These are phyloP conservation scores for Etheostoma nigrum DNA, from an alignment of 2,797 vertebrate species.

Conservation along the genomic window DNA sequence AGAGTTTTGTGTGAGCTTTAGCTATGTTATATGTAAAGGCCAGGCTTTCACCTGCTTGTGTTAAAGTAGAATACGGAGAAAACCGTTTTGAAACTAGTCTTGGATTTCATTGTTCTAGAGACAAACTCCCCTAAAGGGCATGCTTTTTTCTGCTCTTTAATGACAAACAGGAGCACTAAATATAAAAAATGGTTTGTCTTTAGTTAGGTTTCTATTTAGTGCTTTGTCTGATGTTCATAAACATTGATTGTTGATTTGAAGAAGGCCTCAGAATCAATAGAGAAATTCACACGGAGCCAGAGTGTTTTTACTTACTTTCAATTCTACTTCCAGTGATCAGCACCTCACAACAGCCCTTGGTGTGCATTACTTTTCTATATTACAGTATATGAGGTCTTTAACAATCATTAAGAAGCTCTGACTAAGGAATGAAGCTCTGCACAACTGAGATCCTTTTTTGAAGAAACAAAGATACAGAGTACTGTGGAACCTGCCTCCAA, in stretches of 20 bases:
- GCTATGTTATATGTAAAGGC: constrained; percentile 57
- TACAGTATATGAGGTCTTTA: too few relatives aligned
- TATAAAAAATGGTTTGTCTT: constrained; percentile 48
- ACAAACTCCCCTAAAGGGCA: constrained; percentile 19
- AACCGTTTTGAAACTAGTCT: constrained; percentile 44
- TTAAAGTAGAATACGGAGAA: constrained; percentile 51
- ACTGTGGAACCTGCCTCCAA: constrained; percentile 38
- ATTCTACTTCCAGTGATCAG: too few relatives aligned
- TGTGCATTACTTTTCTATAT: too few relatives aligned
- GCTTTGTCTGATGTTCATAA: constrained; percentile 51
- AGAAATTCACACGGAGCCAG: too few relatives aligned
- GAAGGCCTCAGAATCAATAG: too few relatives aligned
- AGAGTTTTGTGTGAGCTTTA: constrained; percentile 60
- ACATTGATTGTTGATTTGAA: constrained; percentile 1
- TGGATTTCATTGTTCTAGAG: constrained; percentile 22
- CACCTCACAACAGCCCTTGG: too few relatives aligned
- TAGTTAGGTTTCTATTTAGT: constrained; percentile 43
- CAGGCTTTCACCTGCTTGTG: constrained; percentile 47
- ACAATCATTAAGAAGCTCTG: constrained; percentile 25
- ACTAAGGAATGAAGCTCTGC: constrained; percentile 34
- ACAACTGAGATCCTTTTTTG: constrained; percentile 39
- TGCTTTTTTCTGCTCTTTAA: background rate
- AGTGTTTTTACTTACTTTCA: too few relatives aligned
- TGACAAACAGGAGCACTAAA: constrained; percentile 33
- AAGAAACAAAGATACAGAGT: constrained; percentile 54